Evolutionary conservation across 2,797 vertebrate genomes (phyloP).

Genomic region (Champsocephalus gunnari): DNA sequence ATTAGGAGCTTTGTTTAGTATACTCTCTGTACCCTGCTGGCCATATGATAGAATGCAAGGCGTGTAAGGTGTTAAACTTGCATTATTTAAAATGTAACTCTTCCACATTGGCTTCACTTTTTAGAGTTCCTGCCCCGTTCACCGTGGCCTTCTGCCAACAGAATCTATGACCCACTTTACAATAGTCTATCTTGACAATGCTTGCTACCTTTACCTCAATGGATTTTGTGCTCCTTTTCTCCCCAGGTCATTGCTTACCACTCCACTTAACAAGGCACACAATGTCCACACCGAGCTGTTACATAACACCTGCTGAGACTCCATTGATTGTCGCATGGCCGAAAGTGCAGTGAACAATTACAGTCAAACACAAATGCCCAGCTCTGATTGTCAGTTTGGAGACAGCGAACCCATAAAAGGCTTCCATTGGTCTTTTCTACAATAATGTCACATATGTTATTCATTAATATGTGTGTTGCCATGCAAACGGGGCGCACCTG

Average conservation of each 20-base stretch:
- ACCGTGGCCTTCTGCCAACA: background rate
- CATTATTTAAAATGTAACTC: too few species aligned
- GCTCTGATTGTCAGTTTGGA: background rate
- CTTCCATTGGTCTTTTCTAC: background rate
- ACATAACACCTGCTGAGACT: background rate
- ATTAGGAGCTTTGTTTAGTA: too few species aligned
- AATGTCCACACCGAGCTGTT: too few species aligned
- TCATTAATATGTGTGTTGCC: constrained; percentile 18
- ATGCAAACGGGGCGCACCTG: constrained; percentile 58
- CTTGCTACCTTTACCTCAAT: background rate
- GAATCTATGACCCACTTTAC: background rate
- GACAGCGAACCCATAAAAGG: background rate
- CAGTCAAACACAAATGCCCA: background rate
- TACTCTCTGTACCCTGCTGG: too few species aligned
- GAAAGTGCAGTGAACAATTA: background rate
- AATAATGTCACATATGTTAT: constrained; percentile 2
- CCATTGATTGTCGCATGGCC: background rate
- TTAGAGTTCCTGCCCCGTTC: background rate
- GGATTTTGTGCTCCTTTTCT: background rate
- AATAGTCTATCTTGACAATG: background rate
- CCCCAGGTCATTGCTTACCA: too few species aligned
- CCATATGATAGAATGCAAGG: too few species aligned
- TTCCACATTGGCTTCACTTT: too few species aligned
- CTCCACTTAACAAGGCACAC: background rate
- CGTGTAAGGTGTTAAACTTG: too few species aligned